phyloP scores from a whole-genome alignment of 2,888 invertebrate species.

The Lysandra coridon region DNA sequence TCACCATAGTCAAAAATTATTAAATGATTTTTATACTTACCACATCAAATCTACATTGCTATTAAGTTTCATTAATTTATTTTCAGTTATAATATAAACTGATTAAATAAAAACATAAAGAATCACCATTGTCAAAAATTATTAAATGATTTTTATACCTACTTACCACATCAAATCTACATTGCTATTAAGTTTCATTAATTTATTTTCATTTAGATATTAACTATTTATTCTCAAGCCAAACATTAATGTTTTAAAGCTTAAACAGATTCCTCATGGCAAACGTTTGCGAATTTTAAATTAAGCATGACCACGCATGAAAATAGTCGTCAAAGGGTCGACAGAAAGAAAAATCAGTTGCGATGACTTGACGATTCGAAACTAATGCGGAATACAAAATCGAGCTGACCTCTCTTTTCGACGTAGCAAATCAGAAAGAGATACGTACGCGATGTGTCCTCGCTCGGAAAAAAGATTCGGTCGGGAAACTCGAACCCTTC shows the following conservation, averaged over 20 bases:
- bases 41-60: too few species aligned
- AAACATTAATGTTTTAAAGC: not conserved
- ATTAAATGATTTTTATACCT: too few species aligned
- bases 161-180: too few species aligned
- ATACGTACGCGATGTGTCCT: constrained; percentile 24
- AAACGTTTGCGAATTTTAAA: not conserved
- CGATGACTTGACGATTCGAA: constrained; percentile 66
- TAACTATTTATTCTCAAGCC: not conserved
- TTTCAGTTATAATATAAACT: not conserved
- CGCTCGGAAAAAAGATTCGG: constrained; percentile 41
- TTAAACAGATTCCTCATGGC: not conserved
- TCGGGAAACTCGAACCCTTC: constrained; percentile 73
- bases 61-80: too few species aligned
- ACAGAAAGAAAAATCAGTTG: constrained; percentile 63
- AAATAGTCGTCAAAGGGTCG: constrained; percentile 32
- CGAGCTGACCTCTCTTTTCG: constrained; percentile 30
- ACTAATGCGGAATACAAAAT: constrained; percentile 32
- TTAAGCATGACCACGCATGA: constrained; percentile 27
- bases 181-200: too few species aligned
- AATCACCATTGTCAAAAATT: too few species aligned
- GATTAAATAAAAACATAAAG: too few species aligned
- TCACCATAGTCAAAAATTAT: too few species aligned
- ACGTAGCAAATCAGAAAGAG: constrained; percentile 28
- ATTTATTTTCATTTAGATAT: not conserved
- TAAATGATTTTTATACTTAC: too few species aligned